phyloP scores from a whole-genome alignment of 2,113 vertebrate genomes.

The Heterocephalus glaber region DNA sequence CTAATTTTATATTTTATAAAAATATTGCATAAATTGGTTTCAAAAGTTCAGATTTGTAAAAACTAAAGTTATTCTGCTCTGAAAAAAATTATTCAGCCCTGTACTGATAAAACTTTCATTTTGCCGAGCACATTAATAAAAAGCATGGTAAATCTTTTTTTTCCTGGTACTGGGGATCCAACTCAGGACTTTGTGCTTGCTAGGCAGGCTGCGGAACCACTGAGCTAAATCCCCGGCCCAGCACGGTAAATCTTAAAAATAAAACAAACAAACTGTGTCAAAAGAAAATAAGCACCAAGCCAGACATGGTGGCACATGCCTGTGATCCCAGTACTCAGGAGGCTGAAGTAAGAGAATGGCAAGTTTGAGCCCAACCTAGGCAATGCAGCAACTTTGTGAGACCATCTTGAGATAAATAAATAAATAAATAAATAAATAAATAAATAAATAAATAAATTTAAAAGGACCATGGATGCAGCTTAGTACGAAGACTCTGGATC shows the following conservation, averaged over 20 bases:
- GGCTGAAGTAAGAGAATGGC: background rate
- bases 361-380: background rate
- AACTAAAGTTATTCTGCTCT: background rate
- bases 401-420: background rate
- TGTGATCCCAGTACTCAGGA: background rate
- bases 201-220: too few relatives aligned
- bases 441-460: background rate
- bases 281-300: background rate
- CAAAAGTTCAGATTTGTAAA: conserved; percentile 42
- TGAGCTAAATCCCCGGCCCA: too few relatives aligned
- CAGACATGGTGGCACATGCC: background rate
- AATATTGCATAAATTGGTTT: background rate
- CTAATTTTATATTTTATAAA: conserved; percentile 8
- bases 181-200: too few relatives aligned
- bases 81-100: conserved; percentile 1
- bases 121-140: conserved; percentile 25
- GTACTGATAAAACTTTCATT: conserved; percentile 35
- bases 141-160: background rate
- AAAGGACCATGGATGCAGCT: background rate
- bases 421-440: background rate
- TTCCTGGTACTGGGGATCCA: too few relatives aligned
- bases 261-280: background rate
- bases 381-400: background rate
- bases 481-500: background rate
- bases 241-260: background rate